A percentile compares a stretch with the other conserved stretches of the same genome.
These are phyloP conservation scores for Tribolium castaneum DNA, from an alignment of 1,140 invertebrate species.

Conservation along the genomic window DNA sequence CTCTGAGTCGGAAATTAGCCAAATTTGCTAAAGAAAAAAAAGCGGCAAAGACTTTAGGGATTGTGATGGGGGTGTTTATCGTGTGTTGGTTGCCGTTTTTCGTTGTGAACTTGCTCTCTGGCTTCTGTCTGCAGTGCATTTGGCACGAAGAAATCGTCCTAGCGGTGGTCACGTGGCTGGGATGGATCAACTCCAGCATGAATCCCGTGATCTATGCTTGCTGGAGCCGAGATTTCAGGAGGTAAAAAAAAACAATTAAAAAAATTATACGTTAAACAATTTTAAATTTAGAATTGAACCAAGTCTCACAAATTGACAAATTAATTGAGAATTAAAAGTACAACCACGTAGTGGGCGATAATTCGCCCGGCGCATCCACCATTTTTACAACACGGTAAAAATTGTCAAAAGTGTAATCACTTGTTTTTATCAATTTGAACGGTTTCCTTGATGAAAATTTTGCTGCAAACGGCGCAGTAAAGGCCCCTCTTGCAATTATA, in stretches of 20 bases:
- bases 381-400: background rate
- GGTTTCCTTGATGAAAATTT: no score
- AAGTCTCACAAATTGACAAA: no score
- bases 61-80: slow-evolving; percentile 98
- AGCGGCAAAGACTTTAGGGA: slow-evolving; percentile 93
- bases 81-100: slow-evolving; percentile 99
- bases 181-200: slow-evolving; percentile 99
- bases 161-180: slow-evolving; percentile 96
- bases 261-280: no score
- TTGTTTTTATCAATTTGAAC: no score
- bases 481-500: background rate
- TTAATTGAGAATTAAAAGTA: background rate
- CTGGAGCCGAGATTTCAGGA: slow-evolving; percentile 95
- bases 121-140: slow-evolving; percentile 89
- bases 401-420: no score
- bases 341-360: no score
- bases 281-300: no score
- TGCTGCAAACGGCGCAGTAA: no score
- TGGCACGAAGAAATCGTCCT: slow-evolving; percentile 90
- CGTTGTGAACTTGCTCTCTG: slow-evolving; percentile 92
- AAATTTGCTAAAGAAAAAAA: slow-evolving; percentile 97
- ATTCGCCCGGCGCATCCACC: slow-evolving; percentile 15
- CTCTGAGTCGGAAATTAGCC: slow-evolving; percentile 87
- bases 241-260: slow-evolving; percentile 71
- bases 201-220: slow-evolving; percentile 98